These are phyloP conservation scores for Brachypteracias leptosomus DNA, from an alignment of 2,113 vertebrate species.

Conservation along the genomic window DNA sequence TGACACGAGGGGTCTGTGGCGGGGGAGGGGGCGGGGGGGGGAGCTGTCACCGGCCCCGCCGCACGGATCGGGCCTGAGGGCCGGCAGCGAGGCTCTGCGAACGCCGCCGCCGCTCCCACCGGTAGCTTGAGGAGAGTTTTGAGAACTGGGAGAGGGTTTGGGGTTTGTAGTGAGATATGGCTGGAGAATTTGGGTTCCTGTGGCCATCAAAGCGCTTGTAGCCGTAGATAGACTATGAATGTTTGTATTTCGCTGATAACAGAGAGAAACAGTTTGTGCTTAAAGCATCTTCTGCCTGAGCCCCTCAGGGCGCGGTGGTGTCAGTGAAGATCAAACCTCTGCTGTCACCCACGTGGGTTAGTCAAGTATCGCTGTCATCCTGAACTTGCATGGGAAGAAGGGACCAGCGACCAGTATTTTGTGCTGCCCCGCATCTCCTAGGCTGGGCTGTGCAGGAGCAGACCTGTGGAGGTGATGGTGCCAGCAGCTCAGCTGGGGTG, in stretches of 20 bases:
- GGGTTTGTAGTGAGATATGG: accelerated
- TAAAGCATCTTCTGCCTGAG: background rate
- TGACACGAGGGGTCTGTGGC: background rate
- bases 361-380: accelerated
- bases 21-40: background rate
- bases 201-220: background rate
- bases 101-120: background rate
- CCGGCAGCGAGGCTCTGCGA: background rate
- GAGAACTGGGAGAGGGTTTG: background rate
- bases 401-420: background rate
- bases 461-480: accelerated
- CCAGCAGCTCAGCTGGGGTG: background rate
- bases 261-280: background rate
- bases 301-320: accelerated
- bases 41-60: background rate
- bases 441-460: background rate
- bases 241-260: accelerated
- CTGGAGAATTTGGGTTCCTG: background rate
- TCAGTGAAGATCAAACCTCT: background rate
- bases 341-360: accelerated
- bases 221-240: accelerated
- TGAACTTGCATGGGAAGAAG: background rate
- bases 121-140: too few relatives aligned
- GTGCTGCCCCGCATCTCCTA: background rate
- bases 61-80: background rate